Conservation (phyloP, 2,888 invertebrate genomes). For the Mythimna albipuncta region DNA sequence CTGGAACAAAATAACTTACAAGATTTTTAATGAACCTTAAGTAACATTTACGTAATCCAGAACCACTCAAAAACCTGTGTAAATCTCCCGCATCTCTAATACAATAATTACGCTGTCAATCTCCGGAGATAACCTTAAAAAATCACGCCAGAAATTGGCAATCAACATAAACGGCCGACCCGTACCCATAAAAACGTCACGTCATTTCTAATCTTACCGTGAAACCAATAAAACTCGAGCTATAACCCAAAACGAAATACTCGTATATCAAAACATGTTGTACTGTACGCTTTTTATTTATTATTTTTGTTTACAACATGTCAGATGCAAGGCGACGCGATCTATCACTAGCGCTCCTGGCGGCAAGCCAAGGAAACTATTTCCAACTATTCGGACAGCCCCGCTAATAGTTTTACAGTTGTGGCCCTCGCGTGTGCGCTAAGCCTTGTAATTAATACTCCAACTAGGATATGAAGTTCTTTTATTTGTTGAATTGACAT, state of each 20-base stretch:
- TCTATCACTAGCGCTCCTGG: slow-evolving; percentile 83
- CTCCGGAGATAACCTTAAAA: slow-evolving; percentile 48
- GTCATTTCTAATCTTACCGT: slow-evolving; percentile 79
- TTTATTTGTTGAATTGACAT: slow-evolving; percentile 58
- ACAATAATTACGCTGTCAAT: slow-evolving; percentile 57
- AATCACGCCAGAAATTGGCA: slow-evolving; percentile 68
- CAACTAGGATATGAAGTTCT: slow-evolving; percentile 71
- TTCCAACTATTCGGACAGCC: slow-evolving; percentile 82
- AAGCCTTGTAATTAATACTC: slow-evolving; percentile 83
- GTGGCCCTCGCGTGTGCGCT: slow-evolving; percentile 76
- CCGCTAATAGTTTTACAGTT: slow-evolving; percentile 87
- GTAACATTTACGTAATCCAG: not conserved
- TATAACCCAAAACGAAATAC: slow-evolving; percentile 79
- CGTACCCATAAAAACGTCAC: slow-evolving; percentile 69
- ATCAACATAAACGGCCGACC: slow-evolving; percentile 72
- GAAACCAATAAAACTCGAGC: slow-evolving; percentile 82
- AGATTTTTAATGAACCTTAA: not conserved
- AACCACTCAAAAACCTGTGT: slow-evolving; percentile 12
- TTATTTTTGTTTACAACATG: slow-evolving; percentile 87
- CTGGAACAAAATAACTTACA: not conserved
- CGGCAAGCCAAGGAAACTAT: slow-evolving; percentile 86
- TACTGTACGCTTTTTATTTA: slow-evolving; percentile 78
- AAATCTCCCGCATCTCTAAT: slow-evolving; percentile 19
- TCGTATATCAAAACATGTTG: slow-evolving; percentile 80
- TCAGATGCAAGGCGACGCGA: slow-evolving; percentile 83